Conservation (phyloP, 1,140 invertebrate genomes). For the Zaprionus africanus region DNA sequence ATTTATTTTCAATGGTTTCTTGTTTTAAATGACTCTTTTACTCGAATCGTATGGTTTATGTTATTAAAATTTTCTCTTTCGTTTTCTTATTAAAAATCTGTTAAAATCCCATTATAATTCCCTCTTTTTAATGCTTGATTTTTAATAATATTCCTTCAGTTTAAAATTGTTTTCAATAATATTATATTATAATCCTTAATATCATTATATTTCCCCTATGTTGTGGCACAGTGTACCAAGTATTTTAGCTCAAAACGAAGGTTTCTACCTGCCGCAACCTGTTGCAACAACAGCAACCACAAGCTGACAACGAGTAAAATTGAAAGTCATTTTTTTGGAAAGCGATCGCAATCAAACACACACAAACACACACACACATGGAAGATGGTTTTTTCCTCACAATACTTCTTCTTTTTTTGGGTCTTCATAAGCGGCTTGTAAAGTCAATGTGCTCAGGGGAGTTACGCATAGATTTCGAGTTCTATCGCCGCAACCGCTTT, state of each 20-base stretch:
- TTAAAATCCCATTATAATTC: not conserved
- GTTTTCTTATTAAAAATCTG: too few species aligned
- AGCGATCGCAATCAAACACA: constrained; percentile 45
- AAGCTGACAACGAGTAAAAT: constrained; percentile 55
- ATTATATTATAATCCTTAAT: not conserved
- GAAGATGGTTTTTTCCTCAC: constrained; percentile 14
- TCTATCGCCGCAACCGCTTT: constrained; percentile 26
- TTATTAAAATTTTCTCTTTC: too few species aligned
- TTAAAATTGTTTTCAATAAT: not conserved
- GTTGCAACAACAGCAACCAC: constrained; percentile 36
- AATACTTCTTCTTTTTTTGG: not conserved
- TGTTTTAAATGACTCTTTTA: not conserved
- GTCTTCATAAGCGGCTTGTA: constrained; percentile 62
- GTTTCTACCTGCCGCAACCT: constrained; percentile 36
- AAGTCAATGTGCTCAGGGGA: constrained; percentile 59
- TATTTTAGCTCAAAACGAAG: not conserved
- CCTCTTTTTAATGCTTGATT: too few species aligned
- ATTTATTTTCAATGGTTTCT: not conserved
- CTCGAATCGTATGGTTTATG: too few species aligned
- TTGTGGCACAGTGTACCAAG: constrained; percentile 28
- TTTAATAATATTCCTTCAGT: not conserved
- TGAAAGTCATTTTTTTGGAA: constrained; percentile 68
- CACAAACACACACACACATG: constrained; percentile 6
- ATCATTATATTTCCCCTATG: not conserved
- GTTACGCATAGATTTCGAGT: constrained; percentile 9